phyloP scores from a whole-genome alignment of 2,888 invertebrate genomes.

The Lamellibrachia columna region DNA sequence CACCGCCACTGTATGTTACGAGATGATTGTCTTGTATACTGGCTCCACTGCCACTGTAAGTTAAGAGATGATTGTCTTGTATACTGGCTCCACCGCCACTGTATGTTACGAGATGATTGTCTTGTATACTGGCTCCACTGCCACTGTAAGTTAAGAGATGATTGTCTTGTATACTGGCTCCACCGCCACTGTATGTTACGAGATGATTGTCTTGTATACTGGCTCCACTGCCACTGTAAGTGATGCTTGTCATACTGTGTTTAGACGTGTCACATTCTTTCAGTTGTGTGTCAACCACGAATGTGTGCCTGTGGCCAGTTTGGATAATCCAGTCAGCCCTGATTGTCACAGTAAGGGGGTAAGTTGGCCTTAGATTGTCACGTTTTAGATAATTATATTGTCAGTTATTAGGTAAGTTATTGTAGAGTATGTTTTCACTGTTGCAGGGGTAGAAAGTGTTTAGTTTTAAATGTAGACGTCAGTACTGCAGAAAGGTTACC shows the following conservation, averaged over 20 bases:
- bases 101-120: too few species aligned
- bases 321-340: conserved; percentile 64
- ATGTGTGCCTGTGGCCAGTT: conserved; percentile 79
- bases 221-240: background rate
- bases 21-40: too few species aligned
- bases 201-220: background rate
- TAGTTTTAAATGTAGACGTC: too few species aligned
- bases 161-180: too few species aligned
- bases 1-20: too few species aligned
- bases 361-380: background rate
- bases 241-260: background rate
- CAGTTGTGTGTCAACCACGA: conserved; percentile 93
- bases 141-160: too few species aligned
- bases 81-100: too few species aligned
- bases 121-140: too few species aligned
- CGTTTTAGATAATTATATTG: background rate
- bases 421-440: background rate
- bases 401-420: background rate
- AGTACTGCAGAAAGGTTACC: too few species aligned
- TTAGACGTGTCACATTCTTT: conserved; percentile 37
- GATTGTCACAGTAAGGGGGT: conserved; percentile 25
- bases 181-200: background rate
- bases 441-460: background rate
- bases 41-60: too few species aligned
- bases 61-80: too few species aligned